Evolutionary conservation across 2,113 vertebrate species (phyloP).

Genomic region (Ageneiosus marmoratus): DNA sequence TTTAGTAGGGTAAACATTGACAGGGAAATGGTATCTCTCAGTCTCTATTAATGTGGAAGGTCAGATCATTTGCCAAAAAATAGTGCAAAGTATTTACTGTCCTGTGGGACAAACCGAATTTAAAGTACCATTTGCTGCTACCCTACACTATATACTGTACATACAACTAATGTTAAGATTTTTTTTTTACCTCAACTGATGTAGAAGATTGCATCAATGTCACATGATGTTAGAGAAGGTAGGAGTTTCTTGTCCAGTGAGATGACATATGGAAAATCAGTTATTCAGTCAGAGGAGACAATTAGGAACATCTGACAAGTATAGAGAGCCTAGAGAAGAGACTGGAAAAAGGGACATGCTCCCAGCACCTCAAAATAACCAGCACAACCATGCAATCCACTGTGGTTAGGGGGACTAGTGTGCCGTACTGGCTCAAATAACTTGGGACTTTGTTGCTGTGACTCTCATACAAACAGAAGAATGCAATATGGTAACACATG

Average conservation of each 20-base stretch:
- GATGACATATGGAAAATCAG: not conserved
- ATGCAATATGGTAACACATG: not conserved
- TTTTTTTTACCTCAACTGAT: not conserved
- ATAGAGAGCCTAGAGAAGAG: not conserved
- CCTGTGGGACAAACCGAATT: not conserved
- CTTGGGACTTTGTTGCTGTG: not conserved
- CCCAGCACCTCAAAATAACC: conserved; percentile 37
- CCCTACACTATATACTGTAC: not conserved
- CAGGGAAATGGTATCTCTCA: conserved; percentile 58
- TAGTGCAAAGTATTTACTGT: conserved; percentile 22
- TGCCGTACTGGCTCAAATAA: conserved; percentile 4
- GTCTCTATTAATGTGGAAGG: conserved; percentile 59
- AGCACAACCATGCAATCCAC: conserved; percentile 15
- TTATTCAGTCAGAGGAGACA: not conserved
- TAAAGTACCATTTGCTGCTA: not conserved
- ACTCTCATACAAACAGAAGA: not conserved
- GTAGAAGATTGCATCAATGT: not conserved
- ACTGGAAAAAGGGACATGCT: not conserved
- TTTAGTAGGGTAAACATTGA: conserved; percentile 61
- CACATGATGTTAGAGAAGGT: not conserved
- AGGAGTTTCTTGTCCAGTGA: not conserved
- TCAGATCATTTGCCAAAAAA: conserved; percentile 54
- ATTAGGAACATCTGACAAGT: not conserved
- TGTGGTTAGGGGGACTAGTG: conserved; percentile 2
- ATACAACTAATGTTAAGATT: not conserved